Base-by-base conservation (phyloP, 2,888 invertebrate species). In the Sarcophaga carnaria region DNA sequence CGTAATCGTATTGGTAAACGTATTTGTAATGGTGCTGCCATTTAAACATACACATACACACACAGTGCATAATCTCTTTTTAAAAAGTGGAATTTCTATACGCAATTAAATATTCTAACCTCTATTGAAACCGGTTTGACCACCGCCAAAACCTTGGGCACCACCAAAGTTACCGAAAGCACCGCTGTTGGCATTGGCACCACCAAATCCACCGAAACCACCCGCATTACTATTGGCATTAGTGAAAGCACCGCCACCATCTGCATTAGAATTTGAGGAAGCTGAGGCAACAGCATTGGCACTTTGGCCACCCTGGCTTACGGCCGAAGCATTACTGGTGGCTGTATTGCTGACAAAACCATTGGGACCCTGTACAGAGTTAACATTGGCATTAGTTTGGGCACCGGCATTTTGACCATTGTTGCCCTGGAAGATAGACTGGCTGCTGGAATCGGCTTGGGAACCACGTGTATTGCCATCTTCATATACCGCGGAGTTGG, bases 401-500 rank as follows among this genome's bases (percentile, higher is more conserved):
- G 93, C 91, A 0, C 87, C 90, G 1, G 91, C 87, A n/a, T 90
- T 88, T 49, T 89, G 87, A 4, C 92, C 92, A 64, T 90, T 87
- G 12, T 83, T 74, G 17, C 93, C 93, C 85, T 92, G 92, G 83
- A 90, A 90, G 22, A 90, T 89, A 14, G 92, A 92, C 87, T 93
- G 93, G 80, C 93, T 91, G 88, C 90, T 92, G 66, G 93, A 91
- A 22, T 91, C 91, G 3, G 91, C 91, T 25, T 88, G 88, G 3
- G 91, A 86, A 1, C 91, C 90, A 72, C 90, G 78, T 1, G 69
- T 70, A 6, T 90, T 90, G 74, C 89, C 90, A 3, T 92, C 90
- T 10, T 90, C 85, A 27, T 90, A 90, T 1, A 89, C 87, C n/a
- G 82, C 89, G 0, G 91, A 88, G 76, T 93, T 90, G 4, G 93